Conservation (phyloP, 2,888 invertebrate genomes). For the Lamproptera curius region DNA sequence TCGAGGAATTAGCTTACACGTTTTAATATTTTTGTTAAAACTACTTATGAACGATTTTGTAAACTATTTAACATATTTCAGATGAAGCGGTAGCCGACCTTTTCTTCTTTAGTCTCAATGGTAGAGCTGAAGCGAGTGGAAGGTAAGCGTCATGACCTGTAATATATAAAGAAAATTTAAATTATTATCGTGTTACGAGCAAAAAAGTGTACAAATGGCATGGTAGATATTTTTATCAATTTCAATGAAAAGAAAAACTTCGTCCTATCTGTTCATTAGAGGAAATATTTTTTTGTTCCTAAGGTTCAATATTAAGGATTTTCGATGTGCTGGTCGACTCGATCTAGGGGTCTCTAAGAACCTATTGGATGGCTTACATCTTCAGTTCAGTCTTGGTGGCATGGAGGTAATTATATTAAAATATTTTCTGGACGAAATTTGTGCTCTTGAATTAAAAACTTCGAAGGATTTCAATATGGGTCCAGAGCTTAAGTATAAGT, state of each 20-base stretch:
- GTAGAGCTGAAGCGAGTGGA: slow-evolving; percentile 24
- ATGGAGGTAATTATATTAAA: slow-evolving; percentile 43
- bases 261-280: background rate
- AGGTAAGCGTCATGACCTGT: slow-evolving; percentile 24
- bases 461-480: no score
- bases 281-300: background rate
- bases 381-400: slow-evolving; percentile 37
- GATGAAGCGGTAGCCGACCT: slow-evolving; percentile 23
- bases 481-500: no score
- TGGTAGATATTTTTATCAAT: no score
- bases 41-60: background rate
- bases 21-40: background rate
- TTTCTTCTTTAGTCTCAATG: slow-evolving; percentile 22
- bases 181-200: background rate
- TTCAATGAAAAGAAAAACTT: background rate
- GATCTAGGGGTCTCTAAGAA: slow-evolving; percentile 38
- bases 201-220: no score
- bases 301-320: slow-evolving; percentile 37
- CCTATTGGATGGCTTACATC: slow-evolving; percentile 33
- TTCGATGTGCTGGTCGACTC: slow-evolving; percentile 34
- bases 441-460: no score
- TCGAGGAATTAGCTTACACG: background rate
- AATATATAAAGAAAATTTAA: background rate
- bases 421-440: no score
- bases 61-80: slow-evolving; percentile 21